These are phyloP conservation scores for Pluvialis apricaria DNA, from an alignment of 2,113 vertebrate genomes.

Conservation along the genomic window DNA sequence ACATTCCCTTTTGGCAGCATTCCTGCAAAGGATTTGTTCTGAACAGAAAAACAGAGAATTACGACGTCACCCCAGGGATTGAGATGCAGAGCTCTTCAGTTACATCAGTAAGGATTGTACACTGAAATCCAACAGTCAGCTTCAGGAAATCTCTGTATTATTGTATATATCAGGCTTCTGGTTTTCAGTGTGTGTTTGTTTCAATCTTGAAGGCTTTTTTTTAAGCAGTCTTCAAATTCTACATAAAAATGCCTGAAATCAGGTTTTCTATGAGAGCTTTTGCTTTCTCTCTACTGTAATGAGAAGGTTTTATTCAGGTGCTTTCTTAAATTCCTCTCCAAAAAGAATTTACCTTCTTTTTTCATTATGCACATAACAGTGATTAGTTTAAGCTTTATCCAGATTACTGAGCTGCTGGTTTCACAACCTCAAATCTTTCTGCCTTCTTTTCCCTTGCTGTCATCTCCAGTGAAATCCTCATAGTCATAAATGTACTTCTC, in stretches of 20 bases:
- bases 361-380: neutral
- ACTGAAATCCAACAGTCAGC: constrained; percentile 33
- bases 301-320: neutral
- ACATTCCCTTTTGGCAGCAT: neutral
- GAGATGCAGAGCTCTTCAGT: constrained; percentile 19
- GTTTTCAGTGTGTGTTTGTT: neutral
- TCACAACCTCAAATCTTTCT: constrained; percentile 1
- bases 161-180: neutral
- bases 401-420: constrained; percentile 36
- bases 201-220: neutral
- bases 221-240: neutral
- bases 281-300: neutral
- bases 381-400: constrained; percentile 50
- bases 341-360: constrained; percentile 19
- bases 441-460: neutral
- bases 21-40: constrained; percentile 31
- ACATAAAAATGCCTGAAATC: neutral
- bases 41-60: constrained; percentile 24
- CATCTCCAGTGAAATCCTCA: constrained; percentile 4
- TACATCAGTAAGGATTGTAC: neutral
- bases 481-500: neutral
- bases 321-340: constrained; percentile 2
- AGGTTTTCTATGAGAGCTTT: neutral
- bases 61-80: neutral
- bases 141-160: constrained; percentile 31